phyloP scores from a whole-genome alignment of 2,113 vertebrate species.

The Petaurus breviceps region DNA sequence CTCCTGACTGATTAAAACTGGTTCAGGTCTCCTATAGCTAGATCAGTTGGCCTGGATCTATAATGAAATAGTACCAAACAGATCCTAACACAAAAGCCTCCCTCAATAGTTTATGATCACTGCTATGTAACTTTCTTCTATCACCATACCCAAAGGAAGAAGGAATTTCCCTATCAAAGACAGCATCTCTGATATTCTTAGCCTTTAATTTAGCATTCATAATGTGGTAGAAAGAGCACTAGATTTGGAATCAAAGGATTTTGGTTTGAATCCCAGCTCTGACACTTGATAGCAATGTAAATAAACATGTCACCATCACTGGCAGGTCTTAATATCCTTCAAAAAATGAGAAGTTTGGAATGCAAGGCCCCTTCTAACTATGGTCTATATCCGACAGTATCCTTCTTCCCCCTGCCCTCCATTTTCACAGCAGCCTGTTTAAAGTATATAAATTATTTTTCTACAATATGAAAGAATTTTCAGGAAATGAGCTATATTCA shows the following conservation, averaged over 20 bases:
- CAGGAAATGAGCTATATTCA: not conserved
- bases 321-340: not conserved
- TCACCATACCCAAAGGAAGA: not conserved
- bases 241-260: not conserved
- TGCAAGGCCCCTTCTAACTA: not conserved
- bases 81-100: too few species aligned
- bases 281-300: not conserved
- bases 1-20: not conserved
- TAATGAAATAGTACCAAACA: not conserved
- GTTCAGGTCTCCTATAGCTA: not conserved
- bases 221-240: not conserved
- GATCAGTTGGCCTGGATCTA: not conserved
- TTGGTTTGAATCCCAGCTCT: not conserved
- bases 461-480: not conserved
- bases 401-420: not conserved
- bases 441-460: constrained; percentile 12
- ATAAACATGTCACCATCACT: not conserved
- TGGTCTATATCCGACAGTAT: not conserved
- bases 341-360: not conserved
- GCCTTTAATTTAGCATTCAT: not conserved
- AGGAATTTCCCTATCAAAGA: not conserved
- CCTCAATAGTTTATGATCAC: not conserved
- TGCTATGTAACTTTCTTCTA: not conserved
- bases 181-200: not conserved
- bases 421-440: constrained; percentile 13